A percentile compares a stretch with the other conserved stretches of the same genome.
These are phyloP conservation scores for Lordiphosa fenestrarum DNA, from an alignment of 2,888 invertebrate species.

Conservation along the genomic window DNA sequence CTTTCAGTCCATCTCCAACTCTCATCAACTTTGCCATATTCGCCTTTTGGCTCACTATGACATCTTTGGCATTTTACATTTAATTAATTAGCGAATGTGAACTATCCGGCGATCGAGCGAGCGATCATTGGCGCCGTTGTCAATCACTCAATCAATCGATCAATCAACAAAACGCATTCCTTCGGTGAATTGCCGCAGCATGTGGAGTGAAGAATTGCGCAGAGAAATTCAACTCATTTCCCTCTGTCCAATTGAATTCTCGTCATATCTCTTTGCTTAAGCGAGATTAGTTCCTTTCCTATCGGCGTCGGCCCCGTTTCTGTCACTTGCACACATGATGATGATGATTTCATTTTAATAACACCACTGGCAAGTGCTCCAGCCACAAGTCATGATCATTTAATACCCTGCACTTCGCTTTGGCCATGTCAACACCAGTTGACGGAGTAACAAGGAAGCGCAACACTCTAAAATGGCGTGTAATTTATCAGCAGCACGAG, in stretches of 20 bases:
- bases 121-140: constrained; percentile 68
- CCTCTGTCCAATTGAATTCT: no score
- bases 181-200: constrained; percentile 35
- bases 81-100: constrained; percentile 68
- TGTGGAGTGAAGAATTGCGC: constrained; percentile 69
- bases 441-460: constrained; percentile 78
- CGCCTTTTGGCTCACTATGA: constrained; percentile 36
- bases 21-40: constrained; percentile 38
- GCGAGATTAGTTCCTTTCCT: no score
- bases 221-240: constrained; percentile 21
- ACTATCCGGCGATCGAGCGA: constrained; percentile 31
- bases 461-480: constrained; percentile 76
- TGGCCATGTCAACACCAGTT: constrained; percentile 68
- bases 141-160: constrained; percentile 70
- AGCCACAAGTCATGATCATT: constrained; percentile 21
- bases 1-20: constrained; percentile 2
- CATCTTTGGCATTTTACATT: constrained; percentile 47
- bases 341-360: constrained; percentile 79
- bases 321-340: constrained; percentile 21
- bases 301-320: not conserved
- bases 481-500: constrained; percentile 77
- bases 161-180: constrained; percentile 58
- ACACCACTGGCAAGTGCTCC: constrained; percentile 57
- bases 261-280: no score
- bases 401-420: constrained; percentile 37